These are phyloP conservation scores for Alcedo quadribrachys DNA, from an alignment of 2,797 vertebrate genomes.

Conservation along the genomic window DNA sequence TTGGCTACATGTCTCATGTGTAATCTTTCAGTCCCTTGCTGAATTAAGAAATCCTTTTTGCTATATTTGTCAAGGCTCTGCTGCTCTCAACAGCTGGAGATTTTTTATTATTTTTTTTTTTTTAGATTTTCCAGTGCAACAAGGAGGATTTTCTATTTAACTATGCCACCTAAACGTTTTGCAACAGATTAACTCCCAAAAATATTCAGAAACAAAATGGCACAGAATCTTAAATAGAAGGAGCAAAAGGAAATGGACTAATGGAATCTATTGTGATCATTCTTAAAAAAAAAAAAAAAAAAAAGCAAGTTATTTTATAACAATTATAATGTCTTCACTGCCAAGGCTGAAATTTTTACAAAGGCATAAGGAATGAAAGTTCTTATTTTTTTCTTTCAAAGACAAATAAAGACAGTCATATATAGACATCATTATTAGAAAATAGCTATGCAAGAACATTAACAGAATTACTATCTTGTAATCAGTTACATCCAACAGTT, in stretches of 20 bases:
- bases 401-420: not conserved
- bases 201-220: not conserved
- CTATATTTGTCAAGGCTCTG: not conserved
- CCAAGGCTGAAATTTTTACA: not conserved
- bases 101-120: not conserved
- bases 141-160: not conserved
- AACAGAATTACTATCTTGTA: not conserved
- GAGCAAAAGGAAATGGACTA: not conserved
- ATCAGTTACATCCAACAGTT: not conserved
- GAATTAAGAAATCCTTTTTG: constrained; percentile 13
- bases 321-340: not conserved
- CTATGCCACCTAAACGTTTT: not conserved
- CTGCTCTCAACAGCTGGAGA: not conserved
- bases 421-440: not conserved
- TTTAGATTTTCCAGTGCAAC: not conserved
- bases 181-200: not conserved
- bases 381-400: not conserved
- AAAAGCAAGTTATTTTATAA: not conserved
- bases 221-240: not conserved
- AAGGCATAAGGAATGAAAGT: not conserved
- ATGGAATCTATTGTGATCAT: not conserved
- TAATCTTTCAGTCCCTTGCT: not conserved
- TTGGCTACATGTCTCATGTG: not conserved
- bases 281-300: not conserved
- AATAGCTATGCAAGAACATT: not conserved